Base-by-base conservation (phyloP, 1,140 invertebrate genomes). In the Pantala flavescens region DNA sequence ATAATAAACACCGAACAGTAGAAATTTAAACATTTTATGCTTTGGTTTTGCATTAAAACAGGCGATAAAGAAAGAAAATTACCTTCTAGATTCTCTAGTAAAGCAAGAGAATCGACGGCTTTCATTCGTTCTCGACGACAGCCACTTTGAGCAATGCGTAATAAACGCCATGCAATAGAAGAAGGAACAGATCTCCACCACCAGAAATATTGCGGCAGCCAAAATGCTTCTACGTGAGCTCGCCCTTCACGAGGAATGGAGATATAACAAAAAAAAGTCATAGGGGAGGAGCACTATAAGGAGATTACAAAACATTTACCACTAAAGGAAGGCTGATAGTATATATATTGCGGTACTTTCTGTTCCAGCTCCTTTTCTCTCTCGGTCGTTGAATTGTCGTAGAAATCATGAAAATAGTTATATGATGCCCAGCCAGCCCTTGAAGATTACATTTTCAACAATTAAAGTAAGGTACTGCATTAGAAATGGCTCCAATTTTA, bases 281-380 rank as follows among this genome's bases (percentile, higher is more conserved):
- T n/a, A n/a, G n/a, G 28, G 2, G 28, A 36, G 2, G 2, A 63
- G 12, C 49, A 19, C 43, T 7, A 63, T 19, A 63, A 19, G 49
- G 5, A 3, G 49, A 7, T 3, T 1, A 5, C 16, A 63, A 63
- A 63, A 63, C 49, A 73, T 21, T 55, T 77, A 84, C 83, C 81
- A 79, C 82, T 79, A 74, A 82, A 82, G 63, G 78, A 75, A 43
- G 83, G 82, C 78, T 84, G 80, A 77, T 84, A 81, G 0, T 84
- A 85, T 79, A 85, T 84, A 76, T 84, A 85, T 70, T 82, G 80
- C 19, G 81, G 79, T 70, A 79, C 79, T 0, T 78, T 71, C 74
- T 82, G 80, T 36, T 83, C 82, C 21, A 82, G 72, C 74, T 82
- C 78, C 14, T 84, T 76, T 74, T 82, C 79, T 82, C 81, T 24